phyloP scores from a whole-genome alignment of 2,797 vertebrate genomes.

The Gymnocypris eckloni region DNA sequence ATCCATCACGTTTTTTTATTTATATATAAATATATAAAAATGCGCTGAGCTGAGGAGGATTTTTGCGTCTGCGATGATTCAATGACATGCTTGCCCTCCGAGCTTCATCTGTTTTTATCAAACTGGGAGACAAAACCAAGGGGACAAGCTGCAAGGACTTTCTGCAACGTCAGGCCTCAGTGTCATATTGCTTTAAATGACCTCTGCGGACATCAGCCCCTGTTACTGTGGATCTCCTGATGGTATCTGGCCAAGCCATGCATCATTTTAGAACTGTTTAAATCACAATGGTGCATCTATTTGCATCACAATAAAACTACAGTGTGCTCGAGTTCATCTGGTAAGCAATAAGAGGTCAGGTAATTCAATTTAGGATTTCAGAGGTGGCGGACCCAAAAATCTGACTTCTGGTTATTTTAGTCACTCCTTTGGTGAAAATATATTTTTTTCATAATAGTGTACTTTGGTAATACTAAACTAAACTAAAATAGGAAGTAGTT shows the following conservation, averaged over 20 bases:
- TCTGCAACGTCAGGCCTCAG: constrained; percentile 70
- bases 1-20: constrained; percentile 33
- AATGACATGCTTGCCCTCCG: constrained; percentile 46
- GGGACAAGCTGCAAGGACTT: constrained; percentile 69
- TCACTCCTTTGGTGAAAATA: neutral
- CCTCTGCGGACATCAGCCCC: constrained; percentile 65
- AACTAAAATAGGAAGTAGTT: constrained; percentile 4
- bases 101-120: constrained; percentile 69
- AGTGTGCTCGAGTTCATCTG: constrained; percentile 51
- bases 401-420: neutral
- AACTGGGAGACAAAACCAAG: constrained; percentile 62
- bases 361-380: neutral
- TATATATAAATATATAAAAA: constrained; percentile 23
- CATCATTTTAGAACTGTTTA: constrained; percentile 68
- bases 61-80: constrained; percentile 39
- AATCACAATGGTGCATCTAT: constrained; percentile 64
- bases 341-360: constrained; percentile 40
- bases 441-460: too few relatives aligned
- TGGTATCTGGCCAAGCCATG: constrained; percentile 64
- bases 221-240: constrained; percentile 65
- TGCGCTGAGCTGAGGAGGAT: constrained; percentile 3
- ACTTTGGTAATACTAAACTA: neutral
- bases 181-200: constrained; percentile 74
- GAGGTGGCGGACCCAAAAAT: constrained; percentile 46
- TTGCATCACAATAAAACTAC: constrained; percentile 69